Evolutionary conservation across 2,888 invertebrate species (phyloP).

Genomic region (Ommatoiulus sabulosus): DNA sequence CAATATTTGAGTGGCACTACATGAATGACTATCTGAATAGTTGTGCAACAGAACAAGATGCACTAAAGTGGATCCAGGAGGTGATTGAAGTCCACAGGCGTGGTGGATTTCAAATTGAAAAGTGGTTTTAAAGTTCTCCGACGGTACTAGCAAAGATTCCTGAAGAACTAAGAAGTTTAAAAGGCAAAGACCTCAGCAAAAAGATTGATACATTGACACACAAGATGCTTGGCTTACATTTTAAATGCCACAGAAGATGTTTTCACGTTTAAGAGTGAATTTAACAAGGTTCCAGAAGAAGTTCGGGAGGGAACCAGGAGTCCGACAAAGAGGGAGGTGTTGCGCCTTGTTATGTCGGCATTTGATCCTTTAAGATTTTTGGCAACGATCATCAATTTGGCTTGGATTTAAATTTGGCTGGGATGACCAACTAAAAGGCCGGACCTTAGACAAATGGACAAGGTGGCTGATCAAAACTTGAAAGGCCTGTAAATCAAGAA

Average conservation of each 20-base stretch:
- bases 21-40: neutral
- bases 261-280: neutral
- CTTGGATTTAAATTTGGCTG: neutral
- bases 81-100: neutral
- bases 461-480: neutral
- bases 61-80: neutral
- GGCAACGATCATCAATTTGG: neutral
- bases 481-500: neutral
- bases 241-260: neutral
- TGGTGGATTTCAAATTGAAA: neutral
- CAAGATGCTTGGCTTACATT: neutral
- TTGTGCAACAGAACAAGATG: neutral
- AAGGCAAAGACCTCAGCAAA: neutral
- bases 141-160: neutral
- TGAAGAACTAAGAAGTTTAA: neutral
- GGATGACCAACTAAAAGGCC: neutral
- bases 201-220: neutral
- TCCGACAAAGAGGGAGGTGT: neutral
- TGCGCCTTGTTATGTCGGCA: neutral
- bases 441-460: neutral
- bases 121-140: neutral
- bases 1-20: neutral
- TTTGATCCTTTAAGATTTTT: slow-evolving; percentile 3
- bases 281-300: neutral
- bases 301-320: neutral